Evolutionary conservation across 2,113 vertebrate genomes (phyloP), one percentile per base, ranked within the genome.

Genomic region (Marmota flaviventris): DNA sequence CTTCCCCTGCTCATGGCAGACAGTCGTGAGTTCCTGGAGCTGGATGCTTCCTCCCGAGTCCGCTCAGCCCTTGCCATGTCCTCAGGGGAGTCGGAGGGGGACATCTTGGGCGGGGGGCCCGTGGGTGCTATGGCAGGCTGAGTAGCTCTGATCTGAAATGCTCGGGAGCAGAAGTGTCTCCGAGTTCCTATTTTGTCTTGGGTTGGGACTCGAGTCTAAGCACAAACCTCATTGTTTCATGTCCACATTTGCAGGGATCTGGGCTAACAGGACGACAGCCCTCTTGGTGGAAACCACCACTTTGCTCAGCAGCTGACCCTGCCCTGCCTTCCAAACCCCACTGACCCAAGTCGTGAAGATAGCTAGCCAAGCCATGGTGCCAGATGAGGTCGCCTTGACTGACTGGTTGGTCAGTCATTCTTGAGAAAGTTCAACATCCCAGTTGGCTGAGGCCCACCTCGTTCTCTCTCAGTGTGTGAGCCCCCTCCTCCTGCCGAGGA

Each of bases 21-120:
- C 1, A 1, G 0, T 8, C 29, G 11, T 11, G 18, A 63, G 25
- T 8, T 73, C 53, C 77, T 3, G 5, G 37, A 0, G 0, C 77
- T 20, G 20, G 27, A 3, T 1, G 4, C 14, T 7, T 8, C 0
- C 77, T 32, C 11, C 27, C 0, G 79, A 2, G 1, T 1, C 25
- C 53, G 45, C 65, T 29, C 2, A 1, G 76, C 13, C 9, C 17
- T 53, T 11, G 11, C 48, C 29, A 0, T 10, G 6, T 1, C 13
- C 39, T 5, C 8, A 20, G n/a, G 6, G 37, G 39, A 32, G 13
- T 34, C 69, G 7, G 45, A 45, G 45, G 4, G 24, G 13, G 56
- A 2, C 29, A 20, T 63, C 70, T 37, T 2, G 32, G 42, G 25
- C 34, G 8, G 11, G 1, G 7, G 20, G 8, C 0, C 10, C 42